Conservation (phyloP, 2,797 vertebrate genomes). For the Oreonectes daqikongensis region DNA sequence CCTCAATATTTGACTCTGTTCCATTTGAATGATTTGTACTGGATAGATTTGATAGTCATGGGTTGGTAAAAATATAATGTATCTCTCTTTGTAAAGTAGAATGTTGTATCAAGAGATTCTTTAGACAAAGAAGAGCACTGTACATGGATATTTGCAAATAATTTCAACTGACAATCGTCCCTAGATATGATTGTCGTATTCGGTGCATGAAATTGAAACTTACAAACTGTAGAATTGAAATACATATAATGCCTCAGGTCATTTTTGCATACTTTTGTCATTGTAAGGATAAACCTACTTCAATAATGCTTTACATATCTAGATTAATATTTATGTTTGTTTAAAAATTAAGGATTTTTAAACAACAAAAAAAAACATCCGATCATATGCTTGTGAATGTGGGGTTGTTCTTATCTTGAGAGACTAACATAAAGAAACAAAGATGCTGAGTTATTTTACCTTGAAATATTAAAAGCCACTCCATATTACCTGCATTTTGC, state of each 20-base stretch:
- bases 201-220: too few relatives aligned
- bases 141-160: not conserved
- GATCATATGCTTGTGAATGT: not conserved
- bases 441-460: not conserved
- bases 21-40: conserved; percentile 10
- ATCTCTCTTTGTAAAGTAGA: conserved; percentile 2
- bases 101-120: not conserved
- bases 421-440: not conserved
- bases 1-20: not conserved
- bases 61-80: conserved; percentile 3
- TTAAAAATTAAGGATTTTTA: too few relatives aligned
- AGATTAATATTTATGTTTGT: not conserved
- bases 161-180: too few relatives aligned
- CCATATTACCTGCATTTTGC: not conserved
- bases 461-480: not conserved
- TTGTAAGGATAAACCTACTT: too few relatives aligned
- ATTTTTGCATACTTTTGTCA: too few relatives aligned
- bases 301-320: too few relatives aligned
- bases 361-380: too few relatives aligned
- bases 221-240: too few relatives aligned
- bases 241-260: too few relatives aligned
- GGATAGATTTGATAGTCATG: conserved; percentile 12
- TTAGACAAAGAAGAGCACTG: conserved; percentile 17
- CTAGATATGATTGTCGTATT: too few relatives aligned
- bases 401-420: not conserved